Percentiles rank a stretch among this genome's conserved stretches.
phyloP scores from a whole-genome alignment of 2,797 vertebrate genomes.

The Parauchenoglanis punctatus region DNA sequence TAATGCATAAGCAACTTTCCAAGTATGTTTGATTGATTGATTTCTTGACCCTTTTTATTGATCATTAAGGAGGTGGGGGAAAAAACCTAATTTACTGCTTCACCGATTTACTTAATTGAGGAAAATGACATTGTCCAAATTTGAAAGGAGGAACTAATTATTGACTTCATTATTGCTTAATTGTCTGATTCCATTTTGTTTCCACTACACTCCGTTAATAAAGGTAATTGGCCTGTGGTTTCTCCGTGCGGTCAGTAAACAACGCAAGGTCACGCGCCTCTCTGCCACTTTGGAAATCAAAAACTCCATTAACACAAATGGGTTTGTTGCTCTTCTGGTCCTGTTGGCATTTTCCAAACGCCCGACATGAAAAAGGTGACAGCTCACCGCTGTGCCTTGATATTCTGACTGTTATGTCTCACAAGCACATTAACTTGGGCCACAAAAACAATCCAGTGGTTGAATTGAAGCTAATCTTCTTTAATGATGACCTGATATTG shows the following conservation, averaged over 20 bases:
- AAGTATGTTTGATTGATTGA: slow-evolving; percentile 69
- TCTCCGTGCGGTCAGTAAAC: slow-evolving; percentile 67
- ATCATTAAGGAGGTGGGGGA: slow-evolving; percentile 69
- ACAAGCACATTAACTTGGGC: slow-evolving; percentile 28
- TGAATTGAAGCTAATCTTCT: slow-evolving; percentile 43
- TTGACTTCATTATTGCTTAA: slow-evolving; percentile 78
- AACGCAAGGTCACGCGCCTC: slow-evolving; percentile 73
- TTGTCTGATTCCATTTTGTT: slow-evolving; percentile 80
- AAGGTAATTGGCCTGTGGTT: slow-evolving; percentile 76
- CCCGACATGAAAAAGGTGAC: slow-evolving; percentile 67
- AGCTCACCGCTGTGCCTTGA: not conserved
- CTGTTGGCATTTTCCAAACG: slow-evolving; percentile 74
- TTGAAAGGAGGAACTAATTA: slow-evolving; percentile 82
- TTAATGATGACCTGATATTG: slow-evolving; percentile 37
- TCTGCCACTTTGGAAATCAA: slow-evolving; percentile 74
- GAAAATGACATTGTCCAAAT: slow-evolving; percentile 83
- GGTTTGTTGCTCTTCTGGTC: slow-evolving; percentile 67
- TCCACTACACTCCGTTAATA: slow-evolving; percentile 79
- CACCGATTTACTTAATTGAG: slow-evolving; percentile 78
- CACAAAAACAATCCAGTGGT: slow-evolving; percentile 37
- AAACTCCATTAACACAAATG: slow-evolving; percentile 75
- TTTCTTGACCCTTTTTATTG: slow-evolving; percentile 77
- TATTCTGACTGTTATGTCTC: slow-evolving; percentile 25
- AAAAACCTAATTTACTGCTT: slow-evolving; percentile 82
- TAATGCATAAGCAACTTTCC: slow-evolving; percentile 71